These are phyloP conservation scores for Hemicordylus capensis DNA, from an alignment of 2,113 vertebrate genomes.

Conservation along the genomic window DNA sequence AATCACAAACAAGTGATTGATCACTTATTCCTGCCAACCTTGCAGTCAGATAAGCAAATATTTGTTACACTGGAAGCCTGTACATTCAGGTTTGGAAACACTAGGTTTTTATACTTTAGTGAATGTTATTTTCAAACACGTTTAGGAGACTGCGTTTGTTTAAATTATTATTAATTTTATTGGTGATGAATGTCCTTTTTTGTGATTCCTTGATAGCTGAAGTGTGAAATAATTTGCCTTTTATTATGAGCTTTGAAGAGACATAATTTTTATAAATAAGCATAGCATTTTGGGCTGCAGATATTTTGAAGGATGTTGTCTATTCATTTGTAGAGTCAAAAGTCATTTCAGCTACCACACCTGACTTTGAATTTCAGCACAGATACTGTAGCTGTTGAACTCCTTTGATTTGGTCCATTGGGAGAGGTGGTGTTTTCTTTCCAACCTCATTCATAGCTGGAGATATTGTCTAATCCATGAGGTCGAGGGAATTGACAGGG, in stretches of 20 bases:
- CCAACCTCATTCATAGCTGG: not conserved
- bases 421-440: not conserved
- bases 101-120: not conserved
- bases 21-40: not conserved
- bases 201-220: not conserved
- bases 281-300: conserved; percentile 23
- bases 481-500: not conserved
- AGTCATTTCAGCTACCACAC: not conserved
- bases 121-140: not conserved
- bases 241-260: not conserved
- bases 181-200: not conserved
- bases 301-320: not conserved
- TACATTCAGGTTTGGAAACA: not conserved
- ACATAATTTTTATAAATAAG: conserved; percentile 1
- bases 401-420: not conserved
- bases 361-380: not conserved
- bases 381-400: not conserved
- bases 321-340: not conserved
- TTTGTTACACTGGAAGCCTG: not conserved
- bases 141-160: not conserved
- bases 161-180: not conserved
- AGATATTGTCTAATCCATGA: not conserved
- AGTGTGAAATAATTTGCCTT: not conserved
- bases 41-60: not conserved
- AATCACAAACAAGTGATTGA: not conserved